Conservation (phyloP, 2,113 vertebrate species). For the Crotalus viridis region DNA sequence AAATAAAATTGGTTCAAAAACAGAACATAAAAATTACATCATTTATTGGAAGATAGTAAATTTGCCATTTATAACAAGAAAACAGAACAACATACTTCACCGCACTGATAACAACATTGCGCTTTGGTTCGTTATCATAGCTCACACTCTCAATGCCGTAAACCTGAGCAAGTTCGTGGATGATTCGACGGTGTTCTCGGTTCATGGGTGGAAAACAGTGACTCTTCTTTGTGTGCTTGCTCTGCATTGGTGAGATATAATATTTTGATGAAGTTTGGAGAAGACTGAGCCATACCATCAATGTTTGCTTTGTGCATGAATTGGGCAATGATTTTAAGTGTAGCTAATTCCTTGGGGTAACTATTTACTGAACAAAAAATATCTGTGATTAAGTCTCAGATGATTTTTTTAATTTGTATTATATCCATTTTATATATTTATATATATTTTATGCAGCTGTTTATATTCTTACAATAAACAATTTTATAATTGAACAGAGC, state of each 20-base stretch:
- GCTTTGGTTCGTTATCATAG: slow-evolving; percentile 96
- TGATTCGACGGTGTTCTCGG: slow-evolving; percentile 88
- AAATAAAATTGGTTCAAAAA: slow-evolving; percentile 2
- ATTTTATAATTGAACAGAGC: not conserved
- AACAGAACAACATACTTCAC: slow-evolving; percentile 75
- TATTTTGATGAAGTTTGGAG: not conserved
- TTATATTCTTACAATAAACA: not conserved
- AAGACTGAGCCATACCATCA: not conserved
- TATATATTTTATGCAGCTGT: not conserved
- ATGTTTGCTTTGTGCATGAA: not conserved
- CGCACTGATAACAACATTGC: slow-evolving; percentile 92
- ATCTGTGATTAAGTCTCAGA: not conserved
- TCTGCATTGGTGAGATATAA: slow-evolving; percentile 69
- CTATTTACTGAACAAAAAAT: not conserved
- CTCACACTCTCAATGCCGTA: slow-evolving; percentile 92
- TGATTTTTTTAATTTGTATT: not conserved
- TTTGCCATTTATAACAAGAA: slow-evolving; percentile 23
- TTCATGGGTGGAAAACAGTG: slow-evolving; percentile 97
- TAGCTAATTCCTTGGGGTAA: not conserved
- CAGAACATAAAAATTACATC: slow-evolving; percentile 17
- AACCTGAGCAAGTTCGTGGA: slow-evolving; percentile 92
- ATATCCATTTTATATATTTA: not conserved
- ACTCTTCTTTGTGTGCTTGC: slow-evolving; percentile 87
- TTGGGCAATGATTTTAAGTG: not conserved
- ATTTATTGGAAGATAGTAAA: slow-evolving; percentile 14